phyloP scores from a whole-genome alignment of 1,140 invertebrate genomes.

The Lerema accius region DNA sequence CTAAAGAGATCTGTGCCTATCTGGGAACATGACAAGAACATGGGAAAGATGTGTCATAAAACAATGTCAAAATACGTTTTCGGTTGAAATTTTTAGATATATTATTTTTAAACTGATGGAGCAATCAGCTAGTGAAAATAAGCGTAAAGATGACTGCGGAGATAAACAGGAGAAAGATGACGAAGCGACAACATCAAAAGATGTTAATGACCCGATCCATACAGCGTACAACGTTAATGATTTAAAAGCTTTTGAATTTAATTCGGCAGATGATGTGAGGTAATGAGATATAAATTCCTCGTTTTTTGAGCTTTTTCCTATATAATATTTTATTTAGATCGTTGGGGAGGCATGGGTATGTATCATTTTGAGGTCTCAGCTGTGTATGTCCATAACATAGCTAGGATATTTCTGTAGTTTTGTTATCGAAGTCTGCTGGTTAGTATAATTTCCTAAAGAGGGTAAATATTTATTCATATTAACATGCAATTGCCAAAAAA shows the following conservation, averaged over 20 bases:
- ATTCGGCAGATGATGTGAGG: slow-evolving; percentile 63
- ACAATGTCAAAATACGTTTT: not conserved
- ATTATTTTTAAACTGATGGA: slow-evolving; percentile 31
- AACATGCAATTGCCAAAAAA: no score
- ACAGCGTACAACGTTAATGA: slow-evolving; percentile 47
- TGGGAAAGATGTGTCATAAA: no score
- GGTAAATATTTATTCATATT: no score
- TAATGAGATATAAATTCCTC: slow-evolving; percentile 21
- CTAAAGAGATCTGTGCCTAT: no score
- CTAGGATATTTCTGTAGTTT: no score
- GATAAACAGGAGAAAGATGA: slow-evolving; percentile 20
- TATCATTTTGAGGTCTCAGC: no score
- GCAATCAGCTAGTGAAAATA: slow-evolving; percentile 16
- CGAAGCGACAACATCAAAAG: slow-evolving; percentile 34
- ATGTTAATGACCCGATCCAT: slow-evolving; percentile 23
- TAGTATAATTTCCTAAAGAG: no score
- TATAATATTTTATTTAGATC: no score
- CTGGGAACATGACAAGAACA: no score
- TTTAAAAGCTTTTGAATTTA: slow-evolving; percentile 48
- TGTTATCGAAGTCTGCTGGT: no score
- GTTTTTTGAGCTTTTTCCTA: not conserved
- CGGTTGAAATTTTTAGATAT: not conserved
- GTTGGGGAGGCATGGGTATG: no score
- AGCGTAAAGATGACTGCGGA: slow-evolving; percentile 12
- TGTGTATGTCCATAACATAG: no score